Percentiles rank a stretch among this genome's conserved stretches.
Evolutionary conservation across 2,113 vertebrate species (phyloP).

Genomic region (Jaculus jaculus): DNA sequence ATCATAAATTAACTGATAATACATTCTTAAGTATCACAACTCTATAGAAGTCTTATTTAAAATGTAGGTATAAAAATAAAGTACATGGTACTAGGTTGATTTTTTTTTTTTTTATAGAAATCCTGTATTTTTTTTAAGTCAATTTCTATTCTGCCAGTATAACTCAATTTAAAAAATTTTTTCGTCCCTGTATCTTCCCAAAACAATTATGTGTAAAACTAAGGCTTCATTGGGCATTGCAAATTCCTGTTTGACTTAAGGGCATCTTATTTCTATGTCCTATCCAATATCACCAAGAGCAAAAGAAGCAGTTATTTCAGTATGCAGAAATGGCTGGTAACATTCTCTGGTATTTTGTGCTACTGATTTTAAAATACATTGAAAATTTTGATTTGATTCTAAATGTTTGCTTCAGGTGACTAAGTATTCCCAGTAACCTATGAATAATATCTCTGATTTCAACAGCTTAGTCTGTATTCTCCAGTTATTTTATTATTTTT

Average conservation of each 20-base stretch:
- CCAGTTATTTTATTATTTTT: not conserved
- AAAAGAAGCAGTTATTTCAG: not conserved
- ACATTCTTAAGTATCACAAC: slow-evolving; percentile 36
- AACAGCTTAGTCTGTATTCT: slow-evolving; percentile 11
- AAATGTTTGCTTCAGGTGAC: slow-evolving; percentile 14
- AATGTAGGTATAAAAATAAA: slow-evolving; percentile 1
- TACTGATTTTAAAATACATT: slow-evolving; percentile 44
- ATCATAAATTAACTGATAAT: slow-evolving; percentile 35
- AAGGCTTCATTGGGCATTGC: not conserved
- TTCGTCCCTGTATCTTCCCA: not conserved
- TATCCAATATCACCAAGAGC: not conserved
- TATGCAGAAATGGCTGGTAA: not conserved
- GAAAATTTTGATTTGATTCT: slow-evolving; percentile 34
- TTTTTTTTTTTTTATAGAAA: slow-evolving; percentile 36
- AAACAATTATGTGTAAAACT: not conserved
- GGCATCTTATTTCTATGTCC: slow-evolving; percentile 1
- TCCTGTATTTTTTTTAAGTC: not conserved
- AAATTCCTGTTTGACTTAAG: slow-evolving; percentile 44
- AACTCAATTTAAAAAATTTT: slow-evolving; percentile 37
- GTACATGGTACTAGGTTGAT: not conserved
- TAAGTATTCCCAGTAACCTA: slow-evolving; percentile 19
- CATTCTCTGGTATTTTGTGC: not conserved
- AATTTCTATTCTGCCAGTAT: not conserved
- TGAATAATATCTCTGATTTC: not conserved
- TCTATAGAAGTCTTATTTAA: slow-evolving; percentile 34